These are phyloP conservation scores for Plectus sambesii DNA, from an alignment of 1,140 invertebrate genomes.

Conservation along the genomic window DNA sequence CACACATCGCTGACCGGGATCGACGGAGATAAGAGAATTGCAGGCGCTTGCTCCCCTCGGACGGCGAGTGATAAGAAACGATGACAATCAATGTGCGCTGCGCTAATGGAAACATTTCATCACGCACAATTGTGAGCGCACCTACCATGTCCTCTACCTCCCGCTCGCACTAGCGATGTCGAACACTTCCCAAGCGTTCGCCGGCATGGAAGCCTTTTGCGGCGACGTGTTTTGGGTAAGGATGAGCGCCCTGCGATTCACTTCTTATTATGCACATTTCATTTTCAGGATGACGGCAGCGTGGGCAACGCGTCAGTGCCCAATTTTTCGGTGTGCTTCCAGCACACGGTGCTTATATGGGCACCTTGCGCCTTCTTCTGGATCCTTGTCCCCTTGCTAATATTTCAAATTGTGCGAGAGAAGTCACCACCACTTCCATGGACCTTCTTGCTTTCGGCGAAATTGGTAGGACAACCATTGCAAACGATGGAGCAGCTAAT, in stretches of 20 bases:
- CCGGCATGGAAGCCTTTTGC: slow-evolving; percentile 16
- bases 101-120: too few species aligned
- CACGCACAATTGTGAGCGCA: too few species aligned
- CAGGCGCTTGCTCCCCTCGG: too few species aligned
- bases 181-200: too few species aligned
- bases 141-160: too few species aligned
- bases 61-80: too few species aligned
- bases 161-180: too few species aligned
- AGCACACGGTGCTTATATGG: slow-evolving; percentile 40
- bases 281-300: slow-evolving; percentile 19
- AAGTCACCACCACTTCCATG: slow-evolving; percentile 29
- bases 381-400: slow-evolving; percentile 30
- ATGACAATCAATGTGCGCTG: too few species aligned
- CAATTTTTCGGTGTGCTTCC: slow-evolving; percentile 33
- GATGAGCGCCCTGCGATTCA: background rate
- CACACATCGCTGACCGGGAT: too few species aligned
- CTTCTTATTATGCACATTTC: background rate
- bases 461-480: slow-evolving; percentile 26
- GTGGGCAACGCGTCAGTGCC: slow-evolving; percentile 24
- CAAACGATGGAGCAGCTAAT: background rate
- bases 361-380: slow-evolving; percentile 36
- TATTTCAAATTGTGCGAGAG: slow-evolving; percentile 29
- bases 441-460: slow-evolving; percentile 30
- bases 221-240: slow-evolving; percentile 18
- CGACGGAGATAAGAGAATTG: too few species aligned